Evolutionary conservation across 2,113 vertebrate species (phyloP).

Genomic region (Larimichthys polyactis): DNA sequence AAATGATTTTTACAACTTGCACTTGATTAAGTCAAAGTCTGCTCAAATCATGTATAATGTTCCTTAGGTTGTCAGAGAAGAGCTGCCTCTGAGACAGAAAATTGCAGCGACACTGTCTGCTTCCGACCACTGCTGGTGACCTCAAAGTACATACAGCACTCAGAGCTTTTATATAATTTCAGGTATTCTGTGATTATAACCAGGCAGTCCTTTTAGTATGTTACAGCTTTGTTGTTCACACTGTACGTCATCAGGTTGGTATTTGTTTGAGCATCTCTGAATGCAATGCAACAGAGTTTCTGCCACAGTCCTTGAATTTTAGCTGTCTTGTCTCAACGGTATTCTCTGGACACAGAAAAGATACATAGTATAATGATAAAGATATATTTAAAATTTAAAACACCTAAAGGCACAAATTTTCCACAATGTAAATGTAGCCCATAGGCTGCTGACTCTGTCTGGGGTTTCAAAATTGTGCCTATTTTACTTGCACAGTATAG

Average conservation of each 20-base stretch:
- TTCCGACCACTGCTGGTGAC: conserved; percentile 36
- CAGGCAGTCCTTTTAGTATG: background rate
- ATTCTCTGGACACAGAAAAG: background rate
- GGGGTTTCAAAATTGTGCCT: background rate
- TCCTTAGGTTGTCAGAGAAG: conserved; percentile 56
- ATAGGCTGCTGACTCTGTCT: background rate
- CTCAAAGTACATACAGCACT: conserved; percentile 36
- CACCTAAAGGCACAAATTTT: background rate
- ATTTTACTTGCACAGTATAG: conserved; percentile 9
- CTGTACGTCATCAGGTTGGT: conserved; percentile 5
- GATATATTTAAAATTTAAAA: background rate
- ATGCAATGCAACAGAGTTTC: background rate
- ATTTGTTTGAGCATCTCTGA: background rate
- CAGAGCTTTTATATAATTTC: conserved; percentile 48
- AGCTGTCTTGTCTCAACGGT: background rate
- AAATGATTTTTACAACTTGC: conserved; percentile 79
- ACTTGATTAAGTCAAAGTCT: conserved; percentile 77
- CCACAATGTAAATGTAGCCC: background rate
- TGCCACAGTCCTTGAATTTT: background rate
- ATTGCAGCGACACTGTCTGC: conserved; percentile 35
- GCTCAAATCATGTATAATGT: conserved; percentile 49
- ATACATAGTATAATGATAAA: background rate
- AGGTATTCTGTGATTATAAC: conserved; percentile 30
- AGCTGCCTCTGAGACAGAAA: conserved; percentile 41
- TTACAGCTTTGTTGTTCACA: conserved; percentile 18